Percentiles rank a stretch among this genome's conserved stretches.
phyloP scores from a whole-genome alignment of 2,113 vertebrate genomes.

The Hippocampus zosterae region DNA sequence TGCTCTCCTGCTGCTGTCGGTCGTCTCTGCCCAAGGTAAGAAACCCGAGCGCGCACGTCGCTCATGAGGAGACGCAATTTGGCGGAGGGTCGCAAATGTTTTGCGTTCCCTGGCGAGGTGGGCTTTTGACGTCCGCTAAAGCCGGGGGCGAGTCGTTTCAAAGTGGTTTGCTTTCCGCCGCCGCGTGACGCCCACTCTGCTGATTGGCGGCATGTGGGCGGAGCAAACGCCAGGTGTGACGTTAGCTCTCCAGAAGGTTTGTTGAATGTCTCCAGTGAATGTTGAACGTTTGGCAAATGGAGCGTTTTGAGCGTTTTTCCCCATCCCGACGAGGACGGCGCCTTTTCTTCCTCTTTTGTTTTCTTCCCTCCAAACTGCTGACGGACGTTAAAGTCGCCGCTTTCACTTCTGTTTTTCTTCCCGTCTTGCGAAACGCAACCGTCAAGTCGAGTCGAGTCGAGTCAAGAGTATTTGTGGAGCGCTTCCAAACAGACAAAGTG shows the following conservation, averaged over 20 bases:
- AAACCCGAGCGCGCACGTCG: neutral
- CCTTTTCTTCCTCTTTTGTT: neutral
- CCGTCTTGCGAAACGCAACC: conserved; percentile 36
- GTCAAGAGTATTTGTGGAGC: too few species aligned
- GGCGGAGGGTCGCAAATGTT: neutral
- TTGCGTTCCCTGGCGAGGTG: too few species aligned
- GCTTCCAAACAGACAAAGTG: too few species aligned
- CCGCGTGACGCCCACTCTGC: too few species aligned
- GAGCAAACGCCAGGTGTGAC: neutral
- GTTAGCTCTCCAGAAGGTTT: neutral
- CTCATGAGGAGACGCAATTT: neutral
- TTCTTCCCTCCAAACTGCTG: conserved; percentile 6
- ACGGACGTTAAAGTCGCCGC: conserved; percentile 3
- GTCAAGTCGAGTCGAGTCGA: too few species aligned
- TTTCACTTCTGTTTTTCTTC: conserved; percentile 43
- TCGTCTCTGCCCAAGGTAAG: conserved; percentile 59
- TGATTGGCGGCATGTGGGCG: neutral
- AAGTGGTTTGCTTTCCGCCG: too few species aligned
- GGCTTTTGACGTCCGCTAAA: too few species aligned
- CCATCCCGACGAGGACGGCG: conserved; percentile 1
- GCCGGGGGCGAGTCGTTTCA: too few species aligned
- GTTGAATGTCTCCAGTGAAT: too few species aligned
- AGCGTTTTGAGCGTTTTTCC: neutral
- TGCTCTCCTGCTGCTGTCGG: conserved; percentile 35
- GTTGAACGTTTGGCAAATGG: neutral